phyloP scores from a whole-genome alignment of 2,888 invertebrate genomes.

The Halictus quadricinctus region DNA sequence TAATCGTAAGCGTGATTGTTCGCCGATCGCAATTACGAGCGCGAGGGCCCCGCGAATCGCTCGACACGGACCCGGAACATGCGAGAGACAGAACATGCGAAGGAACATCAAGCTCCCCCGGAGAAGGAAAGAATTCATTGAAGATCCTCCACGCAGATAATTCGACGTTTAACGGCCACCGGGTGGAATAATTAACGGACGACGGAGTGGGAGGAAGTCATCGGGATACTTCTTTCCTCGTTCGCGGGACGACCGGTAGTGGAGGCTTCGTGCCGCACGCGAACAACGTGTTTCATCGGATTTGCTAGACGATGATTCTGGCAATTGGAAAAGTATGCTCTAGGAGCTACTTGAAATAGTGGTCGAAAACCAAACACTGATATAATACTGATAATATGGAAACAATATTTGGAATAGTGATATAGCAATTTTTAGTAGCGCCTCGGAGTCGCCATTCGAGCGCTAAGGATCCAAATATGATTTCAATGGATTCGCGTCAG shows the following conservation, averaged over 20 bases:
- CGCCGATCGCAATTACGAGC: background rate
- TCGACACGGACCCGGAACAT: background rate
- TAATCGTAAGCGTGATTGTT: conserved; percentile 19
- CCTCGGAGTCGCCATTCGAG: too few relatives aligned
- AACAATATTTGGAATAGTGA: too few relatives aligned
- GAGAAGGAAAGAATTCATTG: conserved; percentile 1
- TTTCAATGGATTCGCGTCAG: too few relatives aligned
- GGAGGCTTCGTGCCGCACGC: background rate
- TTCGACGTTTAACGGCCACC: background rate
- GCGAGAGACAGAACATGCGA: background rate
- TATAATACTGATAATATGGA: too few relatives aligned
- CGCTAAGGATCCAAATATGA: too few relatives aligned
- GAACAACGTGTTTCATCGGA: background rate
- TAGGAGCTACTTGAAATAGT: too few relatives aligned
- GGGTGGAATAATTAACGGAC: background rate
- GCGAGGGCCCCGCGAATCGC: background rate
- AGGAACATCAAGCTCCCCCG: background rate
- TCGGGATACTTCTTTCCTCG: background rate
- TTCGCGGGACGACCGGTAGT: background rate
- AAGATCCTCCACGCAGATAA: conserved; percentile 11
- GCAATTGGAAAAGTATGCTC: too few relatives aligned
- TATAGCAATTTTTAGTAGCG: too few relatives aligned
- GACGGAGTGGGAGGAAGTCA: background rate
- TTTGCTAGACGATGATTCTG: background rate
- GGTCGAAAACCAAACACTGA: too few relatives aligned